phyloP scores from a whole-genome alignment of 2,888 invertebrate species.

The Linyphia triangularis region DNA sequence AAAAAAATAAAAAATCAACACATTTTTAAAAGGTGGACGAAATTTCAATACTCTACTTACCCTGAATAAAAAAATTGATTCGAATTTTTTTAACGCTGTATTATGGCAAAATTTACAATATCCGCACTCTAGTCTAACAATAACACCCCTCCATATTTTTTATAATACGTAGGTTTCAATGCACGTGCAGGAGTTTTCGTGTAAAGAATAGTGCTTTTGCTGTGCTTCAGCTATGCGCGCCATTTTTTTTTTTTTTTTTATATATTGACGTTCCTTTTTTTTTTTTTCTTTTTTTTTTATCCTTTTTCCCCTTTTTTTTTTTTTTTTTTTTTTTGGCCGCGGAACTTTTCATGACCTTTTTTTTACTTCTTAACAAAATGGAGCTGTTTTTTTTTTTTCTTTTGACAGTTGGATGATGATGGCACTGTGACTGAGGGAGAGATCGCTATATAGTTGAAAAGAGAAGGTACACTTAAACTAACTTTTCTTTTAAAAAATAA shows the following conservation, averaged over 20 bases:
- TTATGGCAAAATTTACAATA: background rate
- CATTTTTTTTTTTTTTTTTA: background rate
- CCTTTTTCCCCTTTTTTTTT: no score
- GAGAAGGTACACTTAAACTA: no score
- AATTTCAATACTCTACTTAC: background rate
- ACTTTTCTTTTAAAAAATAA: no score
- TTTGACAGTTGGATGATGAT: background rate
- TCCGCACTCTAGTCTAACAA: background rate
- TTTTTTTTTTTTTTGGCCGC: background rate
- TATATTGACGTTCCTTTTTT: background rate
- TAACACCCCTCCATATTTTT: no score
- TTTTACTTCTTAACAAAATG: background rate
- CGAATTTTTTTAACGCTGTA: no score
- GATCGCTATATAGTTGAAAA: no score
- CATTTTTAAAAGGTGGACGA: background rate
- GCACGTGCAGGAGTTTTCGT: no score
- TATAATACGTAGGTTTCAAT: no score
- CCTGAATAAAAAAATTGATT: no score
- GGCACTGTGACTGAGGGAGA: no score
- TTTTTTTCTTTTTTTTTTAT: background rate
- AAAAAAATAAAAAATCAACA: background rate
- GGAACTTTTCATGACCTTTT: background rate
- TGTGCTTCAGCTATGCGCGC: background rate
- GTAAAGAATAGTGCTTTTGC: no score
- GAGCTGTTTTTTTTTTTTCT: background rate